Percentiles rank a stretch among this genome's conserved stretches.
Evolutionary conservation across 2,888 invertebrate genomes (phyloP).

Genomic region (Punctoribates punctum): DNA sequence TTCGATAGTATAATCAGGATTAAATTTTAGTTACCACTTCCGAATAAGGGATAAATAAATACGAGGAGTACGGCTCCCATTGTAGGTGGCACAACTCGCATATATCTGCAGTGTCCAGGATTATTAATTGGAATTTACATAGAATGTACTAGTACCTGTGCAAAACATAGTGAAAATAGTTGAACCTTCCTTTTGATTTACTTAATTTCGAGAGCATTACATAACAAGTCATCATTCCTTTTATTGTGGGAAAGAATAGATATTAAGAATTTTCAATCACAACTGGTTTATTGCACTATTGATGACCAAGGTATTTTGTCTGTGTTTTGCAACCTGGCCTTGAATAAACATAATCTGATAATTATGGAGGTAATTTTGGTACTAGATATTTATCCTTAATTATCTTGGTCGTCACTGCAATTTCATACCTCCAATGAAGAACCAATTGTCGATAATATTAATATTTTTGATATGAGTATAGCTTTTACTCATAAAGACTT

Average conservation of each 20-base stretch:
- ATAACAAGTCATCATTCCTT: slow-evolving; percentile 16
- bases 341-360: too few relatives aligned
- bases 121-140: not conserved
- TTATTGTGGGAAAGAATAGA: not conserved
- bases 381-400: too few relatives aligned
- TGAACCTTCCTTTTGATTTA: not conserved
- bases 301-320: not conserved
- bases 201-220: not conserved
- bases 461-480: too few relatives aligned
- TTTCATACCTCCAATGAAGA: too few relatives aligned
- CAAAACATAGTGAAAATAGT: not conserved
- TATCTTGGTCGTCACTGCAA: too few relatives aligned
- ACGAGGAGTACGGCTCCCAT: not conserved
- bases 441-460: too few relatives aligned
- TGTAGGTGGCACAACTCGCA: not conserved
- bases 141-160: not conserved
- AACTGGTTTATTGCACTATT: not conserved
- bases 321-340: not conserved
- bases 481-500: too few relatives aligned
- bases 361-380: too few relatives aligned
- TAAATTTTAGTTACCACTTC: not conserved
- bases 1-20: not conserved
- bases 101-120: not conserved
- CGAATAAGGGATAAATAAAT: not conserved
- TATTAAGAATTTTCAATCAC: not conserved